Evolutionary conservation across 2,888 invertebrate species (phyloP), one percentile per base, ranked within the genome.

Genomic region (Thecocarcelia acutangulata): DNA sequence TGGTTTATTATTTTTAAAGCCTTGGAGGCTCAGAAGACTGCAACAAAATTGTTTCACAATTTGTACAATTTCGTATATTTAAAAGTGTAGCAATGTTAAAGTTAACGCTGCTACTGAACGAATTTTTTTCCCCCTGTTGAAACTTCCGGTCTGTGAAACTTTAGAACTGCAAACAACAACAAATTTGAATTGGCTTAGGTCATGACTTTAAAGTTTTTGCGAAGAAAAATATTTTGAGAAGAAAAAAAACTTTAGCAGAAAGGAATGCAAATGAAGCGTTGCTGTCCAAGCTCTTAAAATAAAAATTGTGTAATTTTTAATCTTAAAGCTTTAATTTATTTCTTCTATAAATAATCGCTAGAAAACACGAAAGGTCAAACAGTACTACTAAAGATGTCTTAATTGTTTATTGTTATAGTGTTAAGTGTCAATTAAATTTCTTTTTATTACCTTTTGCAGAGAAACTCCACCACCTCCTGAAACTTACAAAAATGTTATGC

Each of bases 401-500:
- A 44, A 56, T 42, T 73, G 19, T 19, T 50, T 15, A 61, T 9
- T 56, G 5, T 44, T 48, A 37, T 17, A n/a, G 58, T 80, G 75
- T 80, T 75, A 75, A 76, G 50, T 72, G 13, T n/a, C 24, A 61
- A 54, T 68, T 66, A 81, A 63, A 52, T 72, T 40, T 56, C 9
- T 11, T 21, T 56, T 48, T n/a, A 48, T 70, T 63, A 50, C 61
- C 75, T 28, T 33, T 87, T 87, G 15, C 84, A 90, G 90, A 77
- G 89, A 90, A 84, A 83, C 86, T 69, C 87, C 87, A 64, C 87
- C 87, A 64, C 87, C 87, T 64, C 85, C 85, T 46, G 90, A 89
- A 86, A 92, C 93, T 11, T 95, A 94, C 90, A 93, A 94, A 87
- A 97, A 97, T 92, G 92, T 97, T 88, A 97, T 97, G 97, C 96